Evolutionary conservation across 2,113 vertebrate genomes (phyloP).

Genomic region (Enhydra lutris): DNA sequence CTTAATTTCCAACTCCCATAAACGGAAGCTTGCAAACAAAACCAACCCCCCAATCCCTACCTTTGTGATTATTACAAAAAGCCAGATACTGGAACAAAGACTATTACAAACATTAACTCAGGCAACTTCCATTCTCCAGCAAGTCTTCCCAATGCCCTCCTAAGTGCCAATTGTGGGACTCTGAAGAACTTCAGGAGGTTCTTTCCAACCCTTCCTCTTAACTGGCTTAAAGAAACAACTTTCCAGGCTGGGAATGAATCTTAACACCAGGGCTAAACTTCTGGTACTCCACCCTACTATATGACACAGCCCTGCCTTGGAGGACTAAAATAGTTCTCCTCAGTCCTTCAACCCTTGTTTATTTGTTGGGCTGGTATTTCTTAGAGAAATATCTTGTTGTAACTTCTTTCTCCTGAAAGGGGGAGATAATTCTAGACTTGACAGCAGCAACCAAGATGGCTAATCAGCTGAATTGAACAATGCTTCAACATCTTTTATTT

Average conservation of each 20-base stretch:
- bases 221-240: not conserved
- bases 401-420: not conserved
- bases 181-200: not conserved
- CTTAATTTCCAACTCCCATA: not conserved
- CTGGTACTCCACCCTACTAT: not conserved
- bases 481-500: not conserved
- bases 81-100: not conserved
- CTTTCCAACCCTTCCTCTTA: not conserved
- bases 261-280: not conserved
- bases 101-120: not conserved
- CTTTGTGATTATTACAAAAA: not conserved
- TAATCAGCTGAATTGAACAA: not conserved
- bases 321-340: not conserved
- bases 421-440: not conserved
- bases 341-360: not conserved
- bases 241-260: not conserved
- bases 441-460: not conserved
- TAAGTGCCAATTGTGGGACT: not conserved
- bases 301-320: not conserved
- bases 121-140: not conserved
- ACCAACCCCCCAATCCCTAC: not conserved
- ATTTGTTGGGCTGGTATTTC: not conserved
- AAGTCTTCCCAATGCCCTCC: not conserved
- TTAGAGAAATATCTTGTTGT: not conserved
- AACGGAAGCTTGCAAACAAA: not conserved